A percentile compares a stretch with the other conserved stretches of the same genome.
Conservation (phyloP, 2,797 vertebrate genomes). For the Mus spretus region DNA sequence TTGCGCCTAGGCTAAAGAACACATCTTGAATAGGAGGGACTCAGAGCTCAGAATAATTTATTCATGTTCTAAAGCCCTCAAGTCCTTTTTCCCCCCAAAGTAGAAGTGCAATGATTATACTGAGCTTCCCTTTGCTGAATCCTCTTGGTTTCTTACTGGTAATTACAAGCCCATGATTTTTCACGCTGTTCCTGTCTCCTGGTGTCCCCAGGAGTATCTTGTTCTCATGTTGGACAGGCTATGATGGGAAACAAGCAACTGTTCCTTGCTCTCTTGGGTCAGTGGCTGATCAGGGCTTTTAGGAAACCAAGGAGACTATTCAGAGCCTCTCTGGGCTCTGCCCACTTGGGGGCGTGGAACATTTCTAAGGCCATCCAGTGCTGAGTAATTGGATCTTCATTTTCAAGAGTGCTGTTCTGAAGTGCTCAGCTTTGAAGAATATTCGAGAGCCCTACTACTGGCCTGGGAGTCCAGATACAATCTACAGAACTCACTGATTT, state of each 20-base stretch:
- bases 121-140: background rate
- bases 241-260: background rate
- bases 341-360: background rate
- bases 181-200: background rate
- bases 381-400: conserved; percentile 66
- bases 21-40: background rate
- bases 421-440: conserved; percentile 72
- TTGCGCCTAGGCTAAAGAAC: background rate
- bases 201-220: background rate
- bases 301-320: conserved; percentile 3
- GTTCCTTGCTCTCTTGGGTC: conserved; percentile 1
- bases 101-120: background rate
- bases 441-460: conserved; percentile 57
- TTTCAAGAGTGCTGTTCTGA: conserved; percentile 66
- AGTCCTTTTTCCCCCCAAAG: background rate
- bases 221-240: background rate
- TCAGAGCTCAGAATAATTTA: background rate
- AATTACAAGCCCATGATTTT: background rate
- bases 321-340: background rate
- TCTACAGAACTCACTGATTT: conserved; percentile 70
- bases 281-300: background rate
- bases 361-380: conserved; percentile 31
- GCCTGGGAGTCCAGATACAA: conserved; percentile 45
- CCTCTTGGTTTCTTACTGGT: background rate
- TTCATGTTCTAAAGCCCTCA: conserved; percentile 6